These are phyloP conservation scores for Trissolcus brochymenae DNA, from an alignment of 2,888 invertebrate genomes.

Conservation along the genomic window DNA sequence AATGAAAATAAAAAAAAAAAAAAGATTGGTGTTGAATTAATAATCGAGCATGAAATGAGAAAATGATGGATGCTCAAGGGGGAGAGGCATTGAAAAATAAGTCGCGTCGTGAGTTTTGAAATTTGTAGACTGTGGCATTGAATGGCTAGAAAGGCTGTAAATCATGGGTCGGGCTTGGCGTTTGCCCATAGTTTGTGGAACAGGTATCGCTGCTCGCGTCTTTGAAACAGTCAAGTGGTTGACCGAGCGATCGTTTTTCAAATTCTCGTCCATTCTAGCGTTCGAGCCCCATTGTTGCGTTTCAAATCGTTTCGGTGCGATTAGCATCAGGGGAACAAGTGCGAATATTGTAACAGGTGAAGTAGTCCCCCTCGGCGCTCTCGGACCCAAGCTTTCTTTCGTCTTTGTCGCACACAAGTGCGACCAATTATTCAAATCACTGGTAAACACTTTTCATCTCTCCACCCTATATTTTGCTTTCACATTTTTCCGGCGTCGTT, in stretches of 20 bases:
- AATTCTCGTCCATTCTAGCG: slow-evolving; percentile 52
- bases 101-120: slow-evolving; percentile 25
- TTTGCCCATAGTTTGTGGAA: slow-evolving; percentile 24
- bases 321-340: slow-evolving; percentile 53
- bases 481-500: slow-evolving; percentile 34
- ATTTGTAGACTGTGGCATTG: slow-evolving; percentile 31
- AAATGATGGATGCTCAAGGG: slow-evolving; percentile 11
- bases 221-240: slow-evolving; percentile 25
- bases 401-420: slow-evolving; percentile 29
- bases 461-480: slow-evolving; percentile 19
- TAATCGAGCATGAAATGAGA: slow-evolving; percentile 35
- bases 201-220: slow-evolving; percentile 17
- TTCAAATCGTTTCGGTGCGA: slow-evolving; percentile 40
- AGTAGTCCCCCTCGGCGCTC: slow-evolving; percentile 45
- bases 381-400: slow-evolving; percentile 25
- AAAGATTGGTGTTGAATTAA: background rate
- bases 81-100: slow-evolving; percentile 28
- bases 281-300: slow-evolving; percentile 44
- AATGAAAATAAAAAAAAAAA: too few relatives aligned
- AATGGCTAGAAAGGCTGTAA: slow-evolving; percentile 35
- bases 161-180: slow-evolving; percentile 37
- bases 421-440: slow-evolving; percentile 41
- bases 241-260: slow-evolving; percentile 39
- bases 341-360: slow-evolving; percentile 59
- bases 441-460: slow-evolving; percentile 16